Evolutionary conservation across 2,113 vertebrate species (phyloP).

Genomic region (Poecilia latipinna): DNA sequence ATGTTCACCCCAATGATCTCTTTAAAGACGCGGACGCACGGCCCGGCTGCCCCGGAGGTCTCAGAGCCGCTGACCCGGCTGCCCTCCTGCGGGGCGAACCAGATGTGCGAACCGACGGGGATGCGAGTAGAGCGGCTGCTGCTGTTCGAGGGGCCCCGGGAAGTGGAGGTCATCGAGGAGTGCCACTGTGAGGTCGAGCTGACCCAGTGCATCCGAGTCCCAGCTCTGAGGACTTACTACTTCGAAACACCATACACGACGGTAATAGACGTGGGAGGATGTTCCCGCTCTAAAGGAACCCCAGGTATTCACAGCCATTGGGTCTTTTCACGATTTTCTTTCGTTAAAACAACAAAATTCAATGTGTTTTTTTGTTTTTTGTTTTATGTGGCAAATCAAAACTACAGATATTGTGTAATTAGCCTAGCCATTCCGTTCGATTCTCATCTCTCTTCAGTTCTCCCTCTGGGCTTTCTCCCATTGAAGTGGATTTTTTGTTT

Average conservation of each 20-base stretch:
- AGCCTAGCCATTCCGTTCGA: too few species aligned
- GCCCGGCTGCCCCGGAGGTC: neutral
- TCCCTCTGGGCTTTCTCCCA: too few species aligned
- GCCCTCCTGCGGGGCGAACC: slow-evolving; percentile 66
- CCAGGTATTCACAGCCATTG: slow-evolving; percentile 47
- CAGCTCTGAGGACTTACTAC: slow-evolving; percentile 79
- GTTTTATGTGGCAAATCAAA: too few species aligned
- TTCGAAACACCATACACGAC: slow-evolving; percentile 79
- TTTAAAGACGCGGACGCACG: slow-evolving; percentile 43
- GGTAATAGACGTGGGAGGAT: slow-evolving; percentile 77
- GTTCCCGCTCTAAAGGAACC: slow-evolving; percentile 66
- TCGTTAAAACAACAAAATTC: neutral
- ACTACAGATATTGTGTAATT: too few species aligned
- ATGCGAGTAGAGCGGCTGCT: slow-evolving; percentile 73
- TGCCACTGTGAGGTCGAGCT: slow-evolving; percentile 79
- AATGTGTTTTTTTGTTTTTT: neutral
- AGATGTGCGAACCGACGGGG: slow-evolving; percentile 70
- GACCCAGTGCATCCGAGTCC: slow-evolving; percentile 72
- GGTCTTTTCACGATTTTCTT: neutral
- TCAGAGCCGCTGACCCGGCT: neutral
- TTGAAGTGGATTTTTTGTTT: too few species aligned
- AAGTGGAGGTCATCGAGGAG: slow-evolving; percentile 78
- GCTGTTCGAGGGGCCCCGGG: slow-evolving; percentile 69
- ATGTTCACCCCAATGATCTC: neutral
- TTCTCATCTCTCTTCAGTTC: too few species aligned